Base-by-base conservation (phyloP, 2,888 invertebrate genomes). In the Watsonalla cultraria region DNA sequence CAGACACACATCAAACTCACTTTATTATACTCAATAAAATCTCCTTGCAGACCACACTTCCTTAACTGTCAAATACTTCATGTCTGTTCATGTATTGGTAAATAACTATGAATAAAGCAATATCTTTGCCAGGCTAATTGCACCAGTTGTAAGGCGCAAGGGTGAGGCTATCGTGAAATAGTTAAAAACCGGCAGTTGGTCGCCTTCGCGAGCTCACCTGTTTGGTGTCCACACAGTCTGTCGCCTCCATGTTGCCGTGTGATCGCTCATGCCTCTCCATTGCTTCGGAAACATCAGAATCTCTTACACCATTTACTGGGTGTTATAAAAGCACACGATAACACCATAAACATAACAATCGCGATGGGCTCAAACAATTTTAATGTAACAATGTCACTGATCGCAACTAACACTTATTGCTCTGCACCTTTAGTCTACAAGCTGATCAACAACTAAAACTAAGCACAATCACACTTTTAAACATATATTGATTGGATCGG, bases 191-290 rank as follows among this genome's bases (percentile, higher is more conserved):
- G 89, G 90, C 86, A 85, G 82, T 83, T 82, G 76, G 8, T 57
- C 76, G 59, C 64, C 59, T 68, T 68, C 67, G 70, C 66, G 70
- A 69, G 67, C 89, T 91, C 92, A 93, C 93, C 93, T 93, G 93
- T 92, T 92, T 92, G 66, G 93, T 92, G 77, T 92, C 92, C 86
- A 92, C 91, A 76, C 90, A 90, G 82, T 93, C 93, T 70, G 88
- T 86, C 75, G 91, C 86, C 87, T 93, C 93, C 92, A 92, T 92
- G 86, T 93, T 93, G 82, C 84, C 84, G 80, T 90, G 85, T 84
- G 87, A 84, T 82, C 88, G 82, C 75, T 88, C 88, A 82, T 83
- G 84, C 81, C 86, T 81, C 78, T 87, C 85, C 90, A 90, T 90
- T 72, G 71, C 78, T 78, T 84, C 76, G 86, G 76, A 85, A 85